Percentiles rank a stretch among this genome's conserved stretches.
These are phyloP conservation scores for Geopemphigus sp. DNA, from an alignment of 1,140 invertebrate genomes.

Conservation along the genomic window DNA sequence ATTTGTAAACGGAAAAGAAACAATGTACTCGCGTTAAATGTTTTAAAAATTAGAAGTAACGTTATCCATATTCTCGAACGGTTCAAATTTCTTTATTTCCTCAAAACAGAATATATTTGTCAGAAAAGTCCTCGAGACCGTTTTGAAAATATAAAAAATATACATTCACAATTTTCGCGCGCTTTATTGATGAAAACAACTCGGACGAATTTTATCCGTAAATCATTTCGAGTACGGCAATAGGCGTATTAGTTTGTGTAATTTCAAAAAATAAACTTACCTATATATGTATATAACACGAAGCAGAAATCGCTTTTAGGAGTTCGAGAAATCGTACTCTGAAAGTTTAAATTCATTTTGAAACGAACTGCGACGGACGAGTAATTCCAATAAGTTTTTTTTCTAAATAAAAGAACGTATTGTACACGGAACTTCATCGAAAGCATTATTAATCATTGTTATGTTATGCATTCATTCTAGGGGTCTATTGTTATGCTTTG, in stretches of 20 bases:
- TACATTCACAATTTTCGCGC: no score
- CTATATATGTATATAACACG: background rate
- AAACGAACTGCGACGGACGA: background rate
- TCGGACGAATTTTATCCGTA: background rate
- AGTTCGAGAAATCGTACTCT: constrained; percentile 9
- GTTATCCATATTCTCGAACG: no score
- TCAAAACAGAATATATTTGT: no score
- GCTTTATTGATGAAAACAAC: background rate
- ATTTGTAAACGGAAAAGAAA: no score
- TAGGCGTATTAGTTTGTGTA: background rate
- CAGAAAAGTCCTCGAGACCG: no score
- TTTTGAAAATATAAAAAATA: no score
- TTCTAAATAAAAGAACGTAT: background rate
- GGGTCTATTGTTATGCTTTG: constrained; percentile 16
- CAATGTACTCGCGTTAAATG: no score
- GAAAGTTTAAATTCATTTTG: constrained; percentile 3
- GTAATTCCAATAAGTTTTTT: constrained; percentile 24
- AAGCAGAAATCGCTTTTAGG: constrained; percentile 8
- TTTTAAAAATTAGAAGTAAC: no score
- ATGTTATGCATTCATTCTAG: constrained; percentile 21
- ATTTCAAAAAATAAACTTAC: constrained; percentile 15
- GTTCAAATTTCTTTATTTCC: no score
- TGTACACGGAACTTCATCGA: background rate
- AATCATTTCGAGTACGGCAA: background rate
- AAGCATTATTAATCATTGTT: constrained; percentile 36